Conservation (phyloP, 2,888 invertebrate genomes). For the Cepaea hortensis region DNA sequence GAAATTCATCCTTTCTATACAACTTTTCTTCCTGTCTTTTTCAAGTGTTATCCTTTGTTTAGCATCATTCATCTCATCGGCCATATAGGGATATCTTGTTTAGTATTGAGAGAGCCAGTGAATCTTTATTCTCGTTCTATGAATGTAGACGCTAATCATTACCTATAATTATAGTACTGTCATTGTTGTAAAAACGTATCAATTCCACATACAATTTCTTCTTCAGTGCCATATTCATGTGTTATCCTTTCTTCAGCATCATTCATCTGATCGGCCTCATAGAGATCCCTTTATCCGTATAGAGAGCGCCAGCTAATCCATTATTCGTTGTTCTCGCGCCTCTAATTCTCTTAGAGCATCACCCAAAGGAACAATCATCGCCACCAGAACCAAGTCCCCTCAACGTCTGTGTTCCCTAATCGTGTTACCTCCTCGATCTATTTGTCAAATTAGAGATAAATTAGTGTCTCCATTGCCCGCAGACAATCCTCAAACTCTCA, state of each 20-base stretch:
- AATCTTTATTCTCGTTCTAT: constrained; percentile 22
- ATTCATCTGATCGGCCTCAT: background rate
- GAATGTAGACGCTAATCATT: no score
- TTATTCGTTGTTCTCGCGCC: constrained; percentile 8
- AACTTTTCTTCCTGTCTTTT: background rate
- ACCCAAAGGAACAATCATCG: constrained; percentile 31
- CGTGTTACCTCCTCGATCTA: constrained; percentile 39
- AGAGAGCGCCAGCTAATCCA: constrained; percentile 9
- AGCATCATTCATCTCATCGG: background rate
- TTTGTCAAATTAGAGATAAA: constrained; percentile 47
- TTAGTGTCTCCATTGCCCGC: constrained; percentile 27
- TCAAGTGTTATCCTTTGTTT: background rate
- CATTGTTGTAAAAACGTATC: no score
- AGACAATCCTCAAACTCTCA: constrained; percentile 9
- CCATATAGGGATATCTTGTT: background rate
- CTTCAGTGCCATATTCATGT: no score
- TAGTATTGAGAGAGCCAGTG: background rate
- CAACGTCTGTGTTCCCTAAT: constrained; percentile 25
- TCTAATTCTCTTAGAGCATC: constrained; percentile 21
- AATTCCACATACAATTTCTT: no score
- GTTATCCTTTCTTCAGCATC: background rate
- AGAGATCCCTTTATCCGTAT: background rate
- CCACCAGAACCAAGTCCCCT: background rate
- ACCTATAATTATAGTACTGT: no score
- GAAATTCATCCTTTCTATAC: background rate